Percentiles rank a stretch among this genome's conserved stretches.
Conservation (phyloP, 1,140 invertebrate genomes). For the Penaeus chinensis region DNA sequence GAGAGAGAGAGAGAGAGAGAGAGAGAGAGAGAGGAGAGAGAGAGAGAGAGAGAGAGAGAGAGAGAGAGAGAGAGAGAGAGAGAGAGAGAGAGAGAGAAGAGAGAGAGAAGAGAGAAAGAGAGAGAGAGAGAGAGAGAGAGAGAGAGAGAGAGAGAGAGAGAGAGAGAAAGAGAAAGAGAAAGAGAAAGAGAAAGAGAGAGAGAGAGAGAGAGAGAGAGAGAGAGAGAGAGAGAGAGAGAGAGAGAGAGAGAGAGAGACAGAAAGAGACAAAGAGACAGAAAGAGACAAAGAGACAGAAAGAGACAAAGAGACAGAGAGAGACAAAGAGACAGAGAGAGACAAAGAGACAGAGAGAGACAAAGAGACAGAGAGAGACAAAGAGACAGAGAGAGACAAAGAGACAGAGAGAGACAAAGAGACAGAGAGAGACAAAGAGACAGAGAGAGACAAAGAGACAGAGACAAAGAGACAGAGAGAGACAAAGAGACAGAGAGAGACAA, state of each 20-base stretch:
- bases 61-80: too few relatives aligned
- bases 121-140: too few relatives aligned
- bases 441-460: not conserved
- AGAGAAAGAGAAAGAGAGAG: slow-evolving; percentile 8
- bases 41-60: too few relatives aligned
- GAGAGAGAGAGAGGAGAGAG: too few relatives aligned
- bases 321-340: not conserved
- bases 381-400: not conserved
- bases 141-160: too few relatives aligned
- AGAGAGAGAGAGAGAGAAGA: too few relatives aligned
- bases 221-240: slow-evolving; percentile 23
- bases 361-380: not conserved
- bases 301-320: not conserved
- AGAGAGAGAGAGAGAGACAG: not conserved
- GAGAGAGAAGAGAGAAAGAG: too few relatives aligned
- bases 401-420: not conserved
- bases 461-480: not conserved
- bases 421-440: not conserved
- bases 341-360: not conserved
- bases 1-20: too few relatives aligned
- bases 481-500: not conserved
- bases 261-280: not conserved
- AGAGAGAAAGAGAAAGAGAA: too few relatives aligned
- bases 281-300: not conserved
- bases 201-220: slow-evolving; percentile 16